Evolutionary conservation across 2,888 invertebrate species (phyloP), one percentile per base, ranked within the genome.

Genomic region (Leptarthrus brevirostris): DNA sequence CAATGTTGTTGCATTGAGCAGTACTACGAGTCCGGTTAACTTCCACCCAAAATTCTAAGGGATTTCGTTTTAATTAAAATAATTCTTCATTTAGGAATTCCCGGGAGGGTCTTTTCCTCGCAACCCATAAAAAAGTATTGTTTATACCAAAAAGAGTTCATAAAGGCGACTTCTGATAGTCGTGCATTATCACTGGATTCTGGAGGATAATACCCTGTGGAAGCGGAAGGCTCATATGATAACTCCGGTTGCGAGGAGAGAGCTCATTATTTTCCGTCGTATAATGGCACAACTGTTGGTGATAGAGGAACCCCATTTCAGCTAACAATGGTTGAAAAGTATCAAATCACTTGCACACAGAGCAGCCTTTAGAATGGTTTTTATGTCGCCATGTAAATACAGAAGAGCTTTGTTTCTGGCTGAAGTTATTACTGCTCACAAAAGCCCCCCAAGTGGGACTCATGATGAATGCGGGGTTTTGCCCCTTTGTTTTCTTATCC

Each of bases 291-390:
- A 44, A 72, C 74, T 72, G 74, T 64, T 64, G 72, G 72, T 70
- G 64, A 74, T 72, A 72, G 52, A 74, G 71, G 71, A 74, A 74
- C 26, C 72, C 54, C 71, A 54, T 74, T 69, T 69, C 69, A 52
- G 52, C 74, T 30, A 72, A 74, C 74, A 74, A 74, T 74, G 71
- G 72, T 54, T 61, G 74, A 74, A 74, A 74, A 74, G 72, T 74
- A 74, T 74, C 72, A 74, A 74, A 74, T 74, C 72, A 72, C 71
- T 74, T 72, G 66, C 74, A 72, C 74, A 74, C 72, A 64, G 58
- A 34, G 54, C 52, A 49, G 52, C 34, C 69, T 69, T 52, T 26
- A 54, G 52, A 26, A 52, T 52, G 49, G 69, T 49, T 61, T 69
- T 71, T 61, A 71, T 61, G 71, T 74, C 74, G 61, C 74, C n/a